Percentiles rank a stretch among this genome's conserved stretches.
Conservation (phyloP, 2,113 vertebrate species). For the Hyla sarda region DNA sequence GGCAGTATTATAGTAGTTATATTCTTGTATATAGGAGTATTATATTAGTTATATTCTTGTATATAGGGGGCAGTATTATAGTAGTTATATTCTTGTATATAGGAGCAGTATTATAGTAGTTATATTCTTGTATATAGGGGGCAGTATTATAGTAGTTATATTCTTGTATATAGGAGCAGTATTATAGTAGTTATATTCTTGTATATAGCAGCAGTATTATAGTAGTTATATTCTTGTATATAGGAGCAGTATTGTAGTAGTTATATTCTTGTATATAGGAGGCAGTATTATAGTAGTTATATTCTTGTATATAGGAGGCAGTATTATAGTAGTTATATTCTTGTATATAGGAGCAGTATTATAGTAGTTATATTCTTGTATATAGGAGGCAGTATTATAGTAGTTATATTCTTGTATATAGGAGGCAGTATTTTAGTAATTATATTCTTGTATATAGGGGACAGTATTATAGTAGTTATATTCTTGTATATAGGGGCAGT, state of each 20-base stretch:
- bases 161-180: not conserved
- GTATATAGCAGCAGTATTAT: not conserved
- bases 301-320: not conserved
- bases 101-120: not conserved
- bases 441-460: not conserved
- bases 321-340: not conserved
- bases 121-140: not conserved
- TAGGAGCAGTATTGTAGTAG: no score
- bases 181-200: slow-evolving; percentile 6
- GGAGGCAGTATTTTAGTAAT: not conserved
- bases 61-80: no score
- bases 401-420: no score
- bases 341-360: not conserved
- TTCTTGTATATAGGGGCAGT: not conserved
- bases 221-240: no score
- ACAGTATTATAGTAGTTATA: slow-evolving; percentile 8
- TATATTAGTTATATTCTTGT: no score
- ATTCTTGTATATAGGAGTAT: no score
- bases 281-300: no score
- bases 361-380: no score
- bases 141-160: slow-evolving; percentile 8
- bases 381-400: not conserved
- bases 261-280: no score
- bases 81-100: no score
- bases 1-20: not conserved